A percentile compares a stretch with the other conserved stretches of the same genome.
These are phyloP conservation scores for Spondyliosoma cantharus DNA, from an alignment of 2,797 vertebrate species.

Conservation along the genomic window DNA sequence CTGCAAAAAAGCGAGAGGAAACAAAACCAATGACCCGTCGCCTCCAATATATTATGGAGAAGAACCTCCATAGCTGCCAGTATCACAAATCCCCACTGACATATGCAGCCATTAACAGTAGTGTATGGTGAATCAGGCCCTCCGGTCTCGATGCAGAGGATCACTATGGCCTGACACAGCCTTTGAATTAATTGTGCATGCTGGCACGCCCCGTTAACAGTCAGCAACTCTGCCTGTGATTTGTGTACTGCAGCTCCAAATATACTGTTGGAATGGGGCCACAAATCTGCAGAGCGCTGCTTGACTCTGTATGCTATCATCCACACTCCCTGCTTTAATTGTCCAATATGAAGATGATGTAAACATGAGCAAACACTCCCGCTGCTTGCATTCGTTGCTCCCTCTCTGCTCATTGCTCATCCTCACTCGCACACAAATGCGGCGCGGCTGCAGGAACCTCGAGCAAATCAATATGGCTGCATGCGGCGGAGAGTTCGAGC, in stretches of 20 bases:
- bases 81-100: slow-evolving; percentile 77
- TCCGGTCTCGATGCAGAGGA: slow-evolving; percentile 68
- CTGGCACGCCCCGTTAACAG: slow-evolving; percentile 75
- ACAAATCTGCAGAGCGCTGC: slow-evolving; percentile 71
- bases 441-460: slow-evolving; percentile 11
- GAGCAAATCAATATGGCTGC: slow-evolving; percentile 46
- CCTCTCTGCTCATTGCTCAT: slow-evolving; percentile 17
- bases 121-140: slow-evolving; percentile 74
- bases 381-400: slow-evolving; percentile 6
- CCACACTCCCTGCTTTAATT: slow-evolving; percentile 65
- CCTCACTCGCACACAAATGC: slow-evolving; percentile 22
- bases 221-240: slow-evolving; percentile 85
- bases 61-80: slow-evolving; percentile 63
- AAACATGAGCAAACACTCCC: slow-evolving; percentile 48
- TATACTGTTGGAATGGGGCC: slow-evolving; percentile 68
- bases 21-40: slow-evolving; percentile 76
- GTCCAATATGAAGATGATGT: slow-evolving; percentile 60
- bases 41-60: slow-evolving; percentile 73
- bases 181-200: slow-evolving; percentile 81
- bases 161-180: slow-evolving; percentile 76
- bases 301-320: slow-evolving; percentile 41
- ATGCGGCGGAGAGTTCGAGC: slow-evolving; percentile 21
- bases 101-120: slow-evolving; percentile 78
- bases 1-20: slow-evolving; percentile 54
- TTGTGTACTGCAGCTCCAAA: slow-evolving; percentile 78